A percentile compares a stretch with the other conserved stretches of the same genome.
Evolutionary conservation across 2,113 vertebrate genomes (phyloP).

Genomic region (Pheucticus melanocephalus): DNA sequence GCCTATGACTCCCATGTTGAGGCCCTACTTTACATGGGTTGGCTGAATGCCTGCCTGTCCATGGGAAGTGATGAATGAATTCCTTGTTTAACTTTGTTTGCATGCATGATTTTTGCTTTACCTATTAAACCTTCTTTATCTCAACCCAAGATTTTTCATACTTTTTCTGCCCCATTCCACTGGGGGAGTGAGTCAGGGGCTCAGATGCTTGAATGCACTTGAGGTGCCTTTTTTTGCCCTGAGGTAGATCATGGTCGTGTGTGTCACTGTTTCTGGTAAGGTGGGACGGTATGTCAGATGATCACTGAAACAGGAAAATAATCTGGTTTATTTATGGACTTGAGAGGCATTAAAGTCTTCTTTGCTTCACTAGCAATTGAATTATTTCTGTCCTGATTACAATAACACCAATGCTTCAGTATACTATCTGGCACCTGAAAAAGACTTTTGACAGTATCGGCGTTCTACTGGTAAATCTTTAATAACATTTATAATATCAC

Average conservation of each 20-base stretch:
- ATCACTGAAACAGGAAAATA: neutral
- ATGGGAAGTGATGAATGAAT: neutral
- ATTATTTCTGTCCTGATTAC: neutral
- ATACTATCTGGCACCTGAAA: neutral
- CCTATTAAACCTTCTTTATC: neutral
- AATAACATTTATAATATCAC: conserved; percentile 52
- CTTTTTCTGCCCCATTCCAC: neutral
- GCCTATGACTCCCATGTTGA: no score
- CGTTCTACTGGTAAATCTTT: conserved; percentile 41
- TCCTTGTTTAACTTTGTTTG: neutral
- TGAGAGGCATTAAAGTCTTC: neutral
- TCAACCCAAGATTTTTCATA: neutral
- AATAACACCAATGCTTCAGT: neutral
- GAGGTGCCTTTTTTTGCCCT: neutral
- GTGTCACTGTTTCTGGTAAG: neutral
- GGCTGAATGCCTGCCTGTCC: neutral
- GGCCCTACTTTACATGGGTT: neutral
- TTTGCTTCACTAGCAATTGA: neutral
- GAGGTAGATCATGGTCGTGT: neutral
- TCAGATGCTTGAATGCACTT: neutral
- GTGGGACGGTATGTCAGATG: neutral
- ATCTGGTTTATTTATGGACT: neutral
- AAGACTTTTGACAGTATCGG: neutral
- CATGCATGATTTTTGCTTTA: neutral
- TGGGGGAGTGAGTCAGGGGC: neutral